phyloP scores from a whole-genome alignment of 2,113 vertebrate species.

The Daubentonia madagascariensis region DNA sequence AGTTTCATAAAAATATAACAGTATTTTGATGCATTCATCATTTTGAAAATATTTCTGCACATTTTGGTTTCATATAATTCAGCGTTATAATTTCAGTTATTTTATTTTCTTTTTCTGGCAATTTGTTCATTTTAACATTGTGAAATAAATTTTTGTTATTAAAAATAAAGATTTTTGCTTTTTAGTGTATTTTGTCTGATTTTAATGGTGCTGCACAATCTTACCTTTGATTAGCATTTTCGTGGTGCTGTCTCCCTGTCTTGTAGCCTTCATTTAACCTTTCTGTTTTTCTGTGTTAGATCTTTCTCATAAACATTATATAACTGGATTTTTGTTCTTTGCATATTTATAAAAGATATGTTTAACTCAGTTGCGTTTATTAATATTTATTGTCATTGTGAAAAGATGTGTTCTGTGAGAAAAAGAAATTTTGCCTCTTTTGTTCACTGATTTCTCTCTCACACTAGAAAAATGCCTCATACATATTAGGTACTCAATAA shows the following conservation, averaged over 20 bases:
- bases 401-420: not conserved
- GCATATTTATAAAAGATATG: not conserved
- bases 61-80: not conserved
- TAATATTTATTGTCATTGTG: not conserved
- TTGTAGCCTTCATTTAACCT: not conserved
- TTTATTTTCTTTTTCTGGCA: not conserved
- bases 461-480: not conserved
- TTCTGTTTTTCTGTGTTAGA: not conserved
- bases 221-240: not conserved
- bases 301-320: not conserved
- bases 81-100: not conserved
- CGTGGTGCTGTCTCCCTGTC: not conserved
- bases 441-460: not conserved
- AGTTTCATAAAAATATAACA: not conserved
- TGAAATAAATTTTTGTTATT: not conserved
- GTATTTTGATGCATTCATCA: not conserved
- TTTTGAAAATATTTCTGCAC: not conserved
- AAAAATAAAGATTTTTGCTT: not conserved
- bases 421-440: not conserved
- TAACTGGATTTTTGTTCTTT: not conserved
- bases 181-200: not conserved
- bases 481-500: not conserved
- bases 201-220: not conserved
- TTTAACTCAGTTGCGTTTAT: not conserved
- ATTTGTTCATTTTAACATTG: not conserved